Evolutionary conservation across 2,888 invertebrate genomes (phyloP), one percentile per base, ranked within the genome.

Genomic region (Phoronis australis): DNA sequence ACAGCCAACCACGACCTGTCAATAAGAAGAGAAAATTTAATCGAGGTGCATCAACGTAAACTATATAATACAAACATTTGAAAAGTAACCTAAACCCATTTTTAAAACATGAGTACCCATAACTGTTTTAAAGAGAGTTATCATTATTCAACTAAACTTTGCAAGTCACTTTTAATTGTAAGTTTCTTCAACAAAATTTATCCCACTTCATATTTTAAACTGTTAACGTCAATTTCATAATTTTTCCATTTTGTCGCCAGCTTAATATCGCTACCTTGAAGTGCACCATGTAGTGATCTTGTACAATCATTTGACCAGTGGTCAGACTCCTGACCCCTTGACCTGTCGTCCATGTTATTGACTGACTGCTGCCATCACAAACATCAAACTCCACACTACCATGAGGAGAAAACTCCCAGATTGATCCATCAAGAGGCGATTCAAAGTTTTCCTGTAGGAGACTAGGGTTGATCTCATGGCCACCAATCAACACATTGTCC

Each of bases 401-500:
- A 50, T 64, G 55, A 3, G 72, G 70, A 45, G 65, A 64, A 55
- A 75, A 75, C 60, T 73, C 73, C 71, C 72, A 75, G 15, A n/a
- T n/a, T 9, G 9, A 12, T 15, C 9, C 9, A 15, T 31, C 31
- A 12, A 15, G 9, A 31, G 31, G 15, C 41, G 59, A 55, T 54
- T 69, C 68, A 58, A 77, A 76, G 6, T 60, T 56, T 42, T 75
- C 73, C 42, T 65, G 55, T 25, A 76, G 55, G 23, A 60, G 51
- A 46, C 71, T 69, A 4, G 75, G 72, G 59, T 75, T 76, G 44
- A 77, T 75, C 54, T 73, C 73, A n/a, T 65, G 64, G 0, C 77
- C 77, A n/a, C 77, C 78, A 43, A 78, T 73, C 46, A 65, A 71
- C 22, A 77, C 67, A 55, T 78, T 64, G 59, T 78, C 78, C n/a